These are phyloP conservation scores for Xiphophorus birchmanni DNA, from an alignment of 2,797 vertebrate species.

Conservation along the genomic window DNA sequence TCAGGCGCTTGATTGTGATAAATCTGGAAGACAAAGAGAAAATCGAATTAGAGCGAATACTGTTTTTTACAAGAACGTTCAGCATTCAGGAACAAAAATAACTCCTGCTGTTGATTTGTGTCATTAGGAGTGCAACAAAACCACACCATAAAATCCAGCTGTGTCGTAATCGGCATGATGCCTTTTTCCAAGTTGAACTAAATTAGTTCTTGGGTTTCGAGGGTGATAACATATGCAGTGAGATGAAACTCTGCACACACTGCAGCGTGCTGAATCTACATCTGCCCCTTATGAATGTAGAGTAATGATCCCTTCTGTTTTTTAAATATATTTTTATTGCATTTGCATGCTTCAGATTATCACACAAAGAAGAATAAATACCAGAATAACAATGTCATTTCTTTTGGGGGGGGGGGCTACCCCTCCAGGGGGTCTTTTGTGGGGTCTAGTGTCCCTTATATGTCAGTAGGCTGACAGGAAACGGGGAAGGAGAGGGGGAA, in stretches of 20 bases:
- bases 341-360: background rate
- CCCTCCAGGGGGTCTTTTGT: too few relatives aligned
- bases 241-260: constrained; percentile 19
- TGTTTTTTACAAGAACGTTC: constrained; percentile 10
- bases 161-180: background rate
- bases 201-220: constrained; percentile 8
- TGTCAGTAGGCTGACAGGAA: too few relatives aligned
- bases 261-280: constrained; percentile 23
- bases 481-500: too few relatives aligned
- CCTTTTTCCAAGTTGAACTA: constrained; percentile 1
- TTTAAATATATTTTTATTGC: background rate
- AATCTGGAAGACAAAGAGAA: constrained; percentile 47
- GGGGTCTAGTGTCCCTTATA: too few relatives aligned
- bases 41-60: background rate
- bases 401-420: too few relatives aligned
- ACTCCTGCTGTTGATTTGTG: background rate
- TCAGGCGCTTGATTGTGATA: constrained; percentile 31
- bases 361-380: background rate
- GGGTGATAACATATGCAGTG: constrained; percentile 55
- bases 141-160: background rate
- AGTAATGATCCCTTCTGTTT: background rate
- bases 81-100: constrained; percentile 3
- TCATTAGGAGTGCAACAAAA: background rate
- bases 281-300: constrained; percentile 6
- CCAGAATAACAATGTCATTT: background rate